Percentiles rank a stretch among this genome's conserved stretches.
These are phyloP conservation scores for Arrhopalites spinosus DNA, from an alignment of 2,888 invertebrate species.

Conservation along the genomic window DNA sequence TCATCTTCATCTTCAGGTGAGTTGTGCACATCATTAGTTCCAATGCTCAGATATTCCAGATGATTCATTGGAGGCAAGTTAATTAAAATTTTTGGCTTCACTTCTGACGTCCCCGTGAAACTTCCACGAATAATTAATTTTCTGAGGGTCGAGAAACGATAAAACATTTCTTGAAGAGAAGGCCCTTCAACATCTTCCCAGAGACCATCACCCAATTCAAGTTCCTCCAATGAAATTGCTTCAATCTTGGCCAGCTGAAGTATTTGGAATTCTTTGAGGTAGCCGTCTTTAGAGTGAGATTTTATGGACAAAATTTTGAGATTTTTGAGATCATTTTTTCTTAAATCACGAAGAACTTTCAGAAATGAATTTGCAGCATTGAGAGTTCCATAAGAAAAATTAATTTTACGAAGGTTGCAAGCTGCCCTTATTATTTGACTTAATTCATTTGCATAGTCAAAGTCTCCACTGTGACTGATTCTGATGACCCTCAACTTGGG, in stretches of 20 bases:
- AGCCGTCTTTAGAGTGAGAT: slow-evolving; percentile 24
- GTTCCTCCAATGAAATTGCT: slow-evolving; percentile 3
- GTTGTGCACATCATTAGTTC: slow-evolving; percentile 40
- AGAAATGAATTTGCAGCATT: not conserved
- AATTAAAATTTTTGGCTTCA: slow-evolving; percentile 38
- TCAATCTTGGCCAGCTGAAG: not conserved
- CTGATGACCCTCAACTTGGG: not conserved
- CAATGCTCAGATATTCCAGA: slow-evolving; percentile 40
- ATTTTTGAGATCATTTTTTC: not conserved
- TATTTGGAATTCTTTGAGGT: slow-evolving; percentile 26
- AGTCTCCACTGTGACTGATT: not conserved
- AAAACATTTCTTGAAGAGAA: slow-evolving; percentile 39
- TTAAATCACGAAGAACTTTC: not conserved
- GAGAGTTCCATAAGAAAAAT: slow-evolving; percentile 20
- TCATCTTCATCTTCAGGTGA: not conserved
- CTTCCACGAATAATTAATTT: slow-evolving; percentile 45
- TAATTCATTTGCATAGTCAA: not conserved
- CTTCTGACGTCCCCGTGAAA: slow-evolving; percentile 34
- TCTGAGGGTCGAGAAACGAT: slow-evolving; percentile 32
- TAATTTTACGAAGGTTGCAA: slow-evolving; percentile 7
- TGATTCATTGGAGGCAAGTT: slow-evolving; percentile 40
- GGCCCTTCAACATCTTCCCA: slow-evolving; percentile 45
- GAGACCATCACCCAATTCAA: slow-evolving; percentile 45
- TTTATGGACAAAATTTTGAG: slow-evolving; percentile 29
- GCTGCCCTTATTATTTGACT: slow-evolving; percentile 29